Evolutionary conservation across 1,140 invertebrate species (phyloP).

Genomic region (Zaprionus ornatus): DNA sequence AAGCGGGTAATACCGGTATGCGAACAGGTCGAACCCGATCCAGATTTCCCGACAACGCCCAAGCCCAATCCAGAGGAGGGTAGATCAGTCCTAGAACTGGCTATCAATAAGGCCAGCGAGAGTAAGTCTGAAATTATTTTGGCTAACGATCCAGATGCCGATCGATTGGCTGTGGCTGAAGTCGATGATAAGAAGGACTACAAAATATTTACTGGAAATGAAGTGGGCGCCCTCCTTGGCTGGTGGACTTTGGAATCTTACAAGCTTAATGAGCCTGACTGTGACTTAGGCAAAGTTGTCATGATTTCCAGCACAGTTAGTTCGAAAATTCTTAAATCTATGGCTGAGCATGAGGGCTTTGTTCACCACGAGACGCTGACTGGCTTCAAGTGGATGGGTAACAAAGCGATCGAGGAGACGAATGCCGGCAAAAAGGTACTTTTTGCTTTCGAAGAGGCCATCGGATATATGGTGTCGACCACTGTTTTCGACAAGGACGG

Average conservation of each 20-base stretch:
- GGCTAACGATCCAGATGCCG: slow-evolving; percentile 99
- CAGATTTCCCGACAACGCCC: slow-evolving; percentile 95
- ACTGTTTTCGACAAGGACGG: slow-evolving; percentile 98
- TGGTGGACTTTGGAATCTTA: slow-evolving; percentile 94
- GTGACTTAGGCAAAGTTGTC: slow-evolving; percentile 86
- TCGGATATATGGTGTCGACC: slow-evolving; percentile 96
- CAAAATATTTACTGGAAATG: slow-evolving; percentile 98
- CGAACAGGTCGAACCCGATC: slow-evolving; percentile 95
- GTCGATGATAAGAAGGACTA: slow-evolving; percentile 88
- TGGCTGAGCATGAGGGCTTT: slow-evolving; percentile 93
- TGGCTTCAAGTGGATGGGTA: slow-evolving; percentile 99
- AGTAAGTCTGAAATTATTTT: slow-evolving; percentile 91
- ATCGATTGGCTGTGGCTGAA: slow-evolving; percentile 96
- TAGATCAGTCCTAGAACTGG: slow-evolving; percentile 92
- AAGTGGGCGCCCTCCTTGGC: slow-evolving; percentile 96
- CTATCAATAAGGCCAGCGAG: slow-evolving; percentile 92
- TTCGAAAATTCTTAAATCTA: slow-evolving; percentile 95
- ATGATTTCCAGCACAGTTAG: slow-evolving; percentile 98
- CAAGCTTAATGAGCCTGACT: slow-evolving; percentile 84
- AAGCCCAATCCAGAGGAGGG: slow-evolving; percentile 99
- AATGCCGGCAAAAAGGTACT: slow-evolving; percentile 90
- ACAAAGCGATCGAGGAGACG: slow-evolving; percentile 90
- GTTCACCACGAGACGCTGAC: slow-evolving; percentile 97
- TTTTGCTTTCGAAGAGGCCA: slow-evolving; percentile 97
- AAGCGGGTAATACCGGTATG: slow-evolving; percentile 91